Evolutionary conservation across 2,113 vertebrate species (phyloP).

Genomic region (Pachypanchax playfairii): DNA sequence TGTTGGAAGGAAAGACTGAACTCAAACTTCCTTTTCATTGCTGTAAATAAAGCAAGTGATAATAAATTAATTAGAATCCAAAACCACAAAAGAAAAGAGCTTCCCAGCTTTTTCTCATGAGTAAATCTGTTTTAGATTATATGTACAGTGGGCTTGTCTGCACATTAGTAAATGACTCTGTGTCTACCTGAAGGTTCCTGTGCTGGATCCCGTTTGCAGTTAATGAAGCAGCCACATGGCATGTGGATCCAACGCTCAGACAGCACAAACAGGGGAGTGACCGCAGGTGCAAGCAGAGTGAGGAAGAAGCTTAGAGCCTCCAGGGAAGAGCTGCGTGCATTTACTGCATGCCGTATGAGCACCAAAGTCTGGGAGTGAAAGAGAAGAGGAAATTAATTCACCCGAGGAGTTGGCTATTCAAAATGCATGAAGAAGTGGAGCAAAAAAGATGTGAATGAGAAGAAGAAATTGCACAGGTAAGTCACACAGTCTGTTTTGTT

Average conservation of each 20-base stretch:
- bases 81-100: background rate
- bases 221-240: slow-evolving; percentile 96
- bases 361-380: slow-evolving; percentile 83
- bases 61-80: background rate
- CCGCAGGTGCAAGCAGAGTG: slow-evolving; percentile 85
- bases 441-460: slow-evolving; percentile 24
- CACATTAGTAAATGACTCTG: background rate
- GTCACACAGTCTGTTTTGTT: background rate
- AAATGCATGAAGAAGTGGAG: slow-evolving; percentile 25
- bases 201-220: slow-evolving; percentile 80
- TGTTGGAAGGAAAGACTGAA: slow-evolving; percentile 93
- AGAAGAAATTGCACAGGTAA: slow-evolving; percentile 11
- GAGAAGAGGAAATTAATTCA: slow-evolving; percentile 47
- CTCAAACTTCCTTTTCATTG: slow-evolving; percentile 85
- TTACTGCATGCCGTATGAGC: slow-evolving; percentile 82
- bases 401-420: slow-evolving; percentile 22
- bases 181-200: slow-evolving; percentile 72
- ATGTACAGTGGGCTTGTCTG: background rate
- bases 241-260: slow-evolving; percentile 93
- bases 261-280: slow-evolving; percentile 91
- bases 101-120: background rate
- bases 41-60: slow-evolving; percentile 69
- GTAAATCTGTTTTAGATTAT: background rate
- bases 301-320: slow-evolving; percentile 91
- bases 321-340: slow-evolving; percentile 81